Evolutionary conservation across 2,888 invertebrate genomes (phyloP), one percentile per base, ranked within the genome.

Genomic region (Gisinianus flammeolus): DNA sequence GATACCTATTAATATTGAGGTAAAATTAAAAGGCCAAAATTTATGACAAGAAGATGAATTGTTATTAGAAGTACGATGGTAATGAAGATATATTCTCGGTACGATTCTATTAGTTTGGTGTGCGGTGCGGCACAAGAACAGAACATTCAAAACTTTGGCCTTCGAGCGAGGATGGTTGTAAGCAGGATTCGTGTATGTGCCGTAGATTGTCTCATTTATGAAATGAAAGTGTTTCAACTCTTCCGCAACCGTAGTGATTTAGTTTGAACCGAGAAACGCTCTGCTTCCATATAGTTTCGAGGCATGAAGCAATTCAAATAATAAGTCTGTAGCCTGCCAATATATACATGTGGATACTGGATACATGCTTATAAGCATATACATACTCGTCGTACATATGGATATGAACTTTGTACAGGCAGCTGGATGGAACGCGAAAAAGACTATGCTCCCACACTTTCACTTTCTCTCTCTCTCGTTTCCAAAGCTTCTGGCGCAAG

Each of bases 171-270:
- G 56, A 22, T 4, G 56, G 4, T 19, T 22, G 4, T 56, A 56
- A n/a, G 56, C 4, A 56, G 19, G 52, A 44, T 44, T 44, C 52
- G 52, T 58, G 58, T 58, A 6, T 8, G 5, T n/a, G 58, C 22
- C 5, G 26, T 6, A 26, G 26, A 62, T 62, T 62, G 62, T 5
- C 62, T 62, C 62, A 62, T 62, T 62, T 62, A 62, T n/a, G 62
- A 24, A 62, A 62, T n/a, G 26, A 62, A 62, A 62, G 62, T 62
- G 62, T 26, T 62, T 62, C 26, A 62, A 62, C 26, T n/a, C 26
- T 24, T 62, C 62, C 62, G 26, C 62, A 26, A 62, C 26, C 12
- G n/a, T 26, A 62, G 12, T 62, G 62, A 62, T 62, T 62, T 62
- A 62, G 26, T 26, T 62, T 62, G 8, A 44, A 10, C 62, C 2